Percentiles rank a stretch among this genome's conserved stretches.
These are phyloP conservation scores for Oligia latruncula DNA, from an alignment of 2,888 invertebrate genomes.

Conservation along the genomic window DNA sequence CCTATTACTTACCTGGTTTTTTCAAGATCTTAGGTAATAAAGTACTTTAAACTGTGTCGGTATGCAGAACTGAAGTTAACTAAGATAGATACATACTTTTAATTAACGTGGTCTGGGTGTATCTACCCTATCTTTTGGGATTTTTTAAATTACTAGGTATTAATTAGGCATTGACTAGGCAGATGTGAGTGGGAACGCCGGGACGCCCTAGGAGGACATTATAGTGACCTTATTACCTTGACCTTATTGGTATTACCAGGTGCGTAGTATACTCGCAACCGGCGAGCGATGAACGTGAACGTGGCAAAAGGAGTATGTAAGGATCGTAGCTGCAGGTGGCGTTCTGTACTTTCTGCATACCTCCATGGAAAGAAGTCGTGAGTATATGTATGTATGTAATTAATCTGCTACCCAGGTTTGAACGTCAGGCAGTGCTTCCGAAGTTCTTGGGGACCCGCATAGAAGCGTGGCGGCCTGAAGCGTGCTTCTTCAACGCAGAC, in stretches of 20 bases:
- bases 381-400: neutral
- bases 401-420: conserved; percentile 91
- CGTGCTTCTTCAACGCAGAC: conserved; percentile 98
- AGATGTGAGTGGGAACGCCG: neutral
- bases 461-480: conserved; percentile 95
- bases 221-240: no score
- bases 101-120: neutral
- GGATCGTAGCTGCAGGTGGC: no score
- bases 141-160: neutral
- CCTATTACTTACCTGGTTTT: neutral
- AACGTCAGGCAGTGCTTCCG: conserved; percentile 98
- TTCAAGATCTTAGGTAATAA: neutral
- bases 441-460: conserved; percentile 96
- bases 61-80: neutral
- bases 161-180: neutral
- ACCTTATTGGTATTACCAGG: no score
- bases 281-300: no score
- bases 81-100: no score
- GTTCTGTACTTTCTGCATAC: no score
- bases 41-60: neutral
- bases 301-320: no score
- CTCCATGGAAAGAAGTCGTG: neutral
- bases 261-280: no score
- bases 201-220: neutral
- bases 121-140: neutral